These are phyloP conservation scores for Amblyteles armatorius DNA, from an alignment of 2,888 invertebrate genomes.

Conservation along the genomic window DNA sequence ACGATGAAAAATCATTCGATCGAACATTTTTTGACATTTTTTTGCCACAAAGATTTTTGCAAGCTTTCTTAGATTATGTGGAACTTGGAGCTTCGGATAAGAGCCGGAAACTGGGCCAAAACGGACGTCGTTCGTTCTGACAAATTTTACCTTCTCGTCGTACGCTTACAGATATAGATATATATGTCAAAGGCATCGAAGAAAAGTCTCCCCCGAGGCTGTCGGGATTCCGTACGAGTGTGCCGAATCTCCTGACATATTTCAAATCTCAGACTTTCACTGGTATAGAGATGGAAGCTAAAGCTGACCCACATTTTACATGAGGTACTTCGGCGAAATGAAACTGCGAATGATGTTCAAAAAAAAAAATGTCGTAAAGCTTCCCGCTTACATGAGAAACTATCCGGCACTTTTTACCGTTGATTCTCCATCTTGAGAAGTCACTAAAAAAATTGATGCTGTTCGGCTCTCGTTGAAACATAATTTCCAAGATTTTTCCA, in stretches of 20 bases:
- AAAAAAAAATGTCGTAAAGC: slow-evolving; percentile 3
- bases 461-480: too few relatives aligned
- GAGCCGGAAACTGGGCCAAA: slow-evolving; percentile 38
- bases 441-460: too few relatives aligned
- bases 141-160: slow-evolving; percentile 33
- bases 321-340: slow-evolving; percentile 8
- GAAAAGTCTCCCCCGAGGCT: slow-evolving; percentile 7
- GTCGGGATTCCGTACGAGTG: slow-evolving; percentile 7
- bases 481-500: too few relatives aligned
- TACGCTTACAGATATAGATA: not conserved
- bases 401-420: not conserved
- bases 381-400: not conserved
- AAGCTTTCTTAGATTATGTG: slow-evolving; percentile 32
- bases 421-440: too few relatives aligned
- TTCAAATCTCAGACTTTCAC: slow-evolving; percentile 28
- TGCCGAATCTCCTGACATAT: slow-evolving; percentile 42
- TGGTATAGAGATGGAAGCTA: not conserved
- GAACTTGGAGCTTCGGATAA: slow-evolving; percentile 1
- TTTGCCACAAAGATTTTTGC: slow-evolving; percentile 7
- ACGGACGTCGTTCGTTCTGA: slow-evolving; percentile 27
- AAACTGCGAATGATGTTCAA: not conserved
- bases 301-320: slow-evolving; percentile 40
- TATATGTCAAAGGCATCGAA: not conserved
- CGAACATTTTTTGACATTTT: slow-evolving; percentile 25
- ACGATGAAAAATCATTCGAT: slow-evolving; percentile 42